A percentile compares a stretch with the other conserved stretches of the same genome.
phyloP scores from a whole-genome alignment of 2,888 invertebrate species.

The Drosophila demipolita region DNA sequence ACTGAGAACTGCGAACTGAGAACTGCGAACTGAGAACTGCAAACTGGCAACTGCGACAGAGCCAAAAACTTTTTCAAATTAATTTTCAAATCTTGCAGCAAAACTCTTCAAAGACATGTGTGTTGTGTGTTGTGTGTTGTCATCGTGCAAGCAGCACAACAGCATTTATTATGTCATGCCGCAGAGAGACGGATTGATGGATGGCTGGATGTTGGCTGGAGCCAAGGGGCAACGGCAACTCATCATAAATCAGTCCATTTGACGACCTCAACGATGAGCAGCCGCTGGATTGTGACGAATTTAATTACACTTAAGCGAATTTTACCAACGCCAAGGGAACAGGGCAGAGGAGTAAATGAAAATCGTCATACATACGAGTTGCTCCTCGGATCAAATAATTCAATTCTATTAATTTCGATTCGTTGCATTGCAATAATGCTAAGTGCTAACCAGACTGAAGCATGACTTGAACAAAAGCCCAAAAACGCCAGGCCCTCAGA shows the following conservation, averaged over 20 bases:
- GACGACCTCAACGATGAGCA: conserved; percentile 57
- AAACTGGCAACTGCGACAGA: conserved; percentile 16
- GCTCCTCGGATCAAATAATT: conserved; percentile 46
- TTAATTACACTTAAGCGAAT: conserved; percentile 76
- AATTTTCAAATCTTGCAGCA: conserved; percentile 61
- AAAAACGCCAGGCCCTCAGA: conserved; percentile 9
- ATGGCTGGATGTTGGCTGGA: not conserved
- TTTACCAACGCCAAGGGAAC: not conserved
- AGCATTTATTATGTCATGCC: conserved; percentile 76
- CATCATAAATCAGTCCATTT: conserved; percentile 79
- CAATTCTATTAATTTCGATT: conserved; percentile 58
- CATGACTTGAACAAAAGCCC: conserved; percentile 65
- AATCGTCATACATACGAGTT: conserved; percentile 3
- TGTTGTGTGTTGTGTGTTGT: conserved; percentile 48
- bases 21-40: conserved; percentile 19
- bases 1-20: conserved; percentile 41
- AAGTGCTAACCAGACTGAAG: conserved; percentile 56
- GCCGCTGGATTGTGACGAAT: conserved; percentile 53
- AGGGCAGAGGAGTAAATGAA: conserved; percentile 12
- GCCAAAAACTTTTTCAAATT: conserved; percentile 69
- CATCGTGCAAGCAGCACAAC: conserved; percentile 43
- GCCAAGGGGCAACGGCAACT: conserved; percentile 48
- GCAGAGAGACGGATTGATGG: conserved; percentile 38
- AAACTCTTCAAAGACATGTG: conserved; percentile 41
- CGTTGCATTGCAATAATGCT: conserved; percentile 68